Base-by-base conservation (phyloP, 2,797 vertebrate genomes). In the Triplophysa bombifrons region DNA sequence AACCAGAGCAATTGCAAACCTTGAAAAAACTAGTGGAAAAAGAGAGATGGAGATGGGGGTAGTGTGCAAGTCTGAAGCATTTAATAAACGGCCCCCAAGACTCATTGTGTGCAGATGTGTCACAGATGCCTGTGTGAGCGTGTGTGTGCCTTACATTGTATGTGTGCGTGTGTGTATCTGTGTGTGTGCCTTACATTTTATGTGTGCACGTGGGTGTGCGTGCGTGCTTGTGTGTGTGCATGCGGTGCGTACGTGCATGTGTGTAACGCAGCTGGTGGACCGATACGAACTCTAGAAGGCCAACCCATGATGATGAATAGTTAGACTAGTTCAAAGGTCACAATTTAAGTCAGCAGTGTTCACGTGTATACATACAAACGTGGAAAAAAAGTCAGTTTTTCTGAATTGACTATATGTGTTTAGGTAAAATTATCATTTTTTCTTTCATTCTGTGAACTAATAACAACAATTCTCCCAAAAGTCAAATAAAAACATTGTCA, bases 211-310 rank as follows among this genome's bases (percentile, higher is more conserved):
- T n/a, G 2, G 1, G 1, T 25, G 25, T 60, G 63, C 41, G 65
- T 75, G 53, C 46, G 74, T 82, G 77, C 51, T 27, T 2, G 22
- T 22, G 22, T 22, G 22, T 22, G 61, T 76, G 72, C 25, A 51
- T 46, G 75, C 78, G 79, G 58, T 46, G 75, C 78, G 79, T 66
- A 53, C 61, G 68, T 64, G 63, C 76, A 55, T 41, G 58, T 38
- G 75, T 78, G 83, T 67, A 20, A 68, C 48, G 20, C 82, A 84
- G 82, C 84, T 85, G 84, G 82, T 72, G 65, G 73, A 71, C 51
- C 65, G 76, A 85, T 85, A 73, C 69, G 3, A 73, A 65, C 48
- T 58, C 17, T 10, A 83, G 10, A 60, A 78, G 78, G 58, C 74
- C 20, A 55, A 58, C 20, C 16, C 19, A 83, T 82, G 82, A 84